These are phyloP conservation scores for Danio jaintianensis DNA, from an alignment of 2,797 vertebrate genomes.

Conservation along the genomic window DNA sequence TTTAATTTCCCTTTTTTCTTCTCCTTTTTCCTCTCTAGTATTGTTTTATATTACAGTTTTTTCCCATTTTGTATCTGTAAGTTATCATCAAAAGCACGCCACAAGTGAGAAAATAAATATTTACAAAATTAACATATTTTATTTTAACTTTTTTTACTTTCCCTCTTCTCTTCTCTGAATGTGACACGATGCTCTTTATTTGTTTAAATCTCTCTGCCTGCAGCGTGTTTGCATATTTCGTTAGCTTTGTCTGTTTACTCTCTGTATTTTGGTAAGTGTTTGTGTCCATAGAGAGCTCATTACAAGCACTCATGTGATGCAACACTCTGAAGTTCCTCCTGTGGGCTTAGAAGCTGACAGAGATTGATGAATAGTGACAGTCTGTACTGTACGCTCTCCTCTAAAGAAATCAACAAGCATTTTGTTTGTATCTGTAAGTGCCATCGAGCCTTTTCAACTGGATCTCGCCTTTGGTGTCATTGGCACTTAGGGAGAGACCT, in stretches of 20 bases:
- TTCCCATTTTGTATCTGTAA: not conserved
- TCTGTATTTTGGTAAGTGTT: conserved; percentile 14
- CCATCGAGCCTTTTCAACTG: not conserved
- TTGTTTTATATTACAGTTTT: too few relatives aligned
- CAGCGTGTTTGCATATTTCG: conserved; percentile 9
- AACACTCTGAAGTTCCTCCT: conserved; percentile 25
- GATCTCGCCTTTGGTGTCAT: not conserved
- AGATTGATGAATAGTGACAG: conserved; percentile 27
- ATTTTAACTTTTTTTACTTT: not conserved
- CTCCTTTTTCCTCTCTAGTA: too few relatives aligned
- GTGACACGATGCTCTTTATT: conserved; percentile 3
- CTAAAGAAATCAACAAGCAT: not conserved
- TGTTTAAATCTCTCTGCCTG: not conserved
- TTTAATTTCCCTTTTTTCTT: too few relatives aligned
- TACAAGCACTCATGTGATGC: conserved; percentile 34
- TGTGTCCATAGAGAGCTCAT: conserved; percentile 53
- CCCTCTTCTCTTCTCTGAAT: not conserved
- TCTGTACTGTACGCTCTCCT: not conserved
- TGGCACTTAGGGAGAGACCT: too few relatives aligned
- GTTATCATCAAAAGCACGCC: not conserved
- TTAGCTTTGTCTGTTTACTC: conserved; percentile 8
- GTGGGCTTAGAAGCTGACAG: conserved; percentile 9
- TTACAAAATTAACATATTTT: not conserved
- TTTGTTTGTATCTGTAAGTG: not conserved
- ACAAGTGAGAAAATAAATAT: not conserved